Conservation (phyloP, 2,888 invertebrate species). For the Heteromurus nitidus region DNA sequence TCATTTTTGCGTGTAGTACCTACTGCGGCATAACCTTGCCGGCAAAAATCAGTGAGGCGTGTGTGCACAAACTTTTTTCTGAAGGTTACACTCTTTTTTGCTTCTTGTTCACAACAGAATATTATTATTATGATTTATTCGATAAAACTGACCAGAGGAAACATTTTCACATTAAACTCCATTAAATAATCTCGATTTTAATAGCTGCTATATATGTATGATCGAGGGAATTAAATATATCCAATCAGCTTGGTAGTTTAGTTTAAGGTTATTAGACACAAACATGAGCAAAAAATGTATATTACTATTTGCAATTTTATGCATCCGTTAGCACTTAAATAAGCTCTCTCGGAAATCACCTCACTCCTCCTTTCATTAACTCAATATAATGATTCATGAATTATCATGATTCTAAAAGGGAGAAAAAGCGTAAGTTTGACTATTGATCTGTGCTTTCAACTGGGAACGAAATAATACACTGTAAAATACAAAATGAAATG, state of each 20-base stretch:
- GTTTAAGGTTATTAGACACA: too few species aligned
- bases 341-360: not conserved
- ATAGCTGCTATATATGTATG: slow-evolving; percentile 6
- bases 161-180: not conserved
- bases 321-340: slow-evolving; percentile 16
- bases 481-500: not conserved
- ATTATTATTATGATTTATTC: not conserved
- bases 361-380: not conserved
- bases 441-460: not conserved
- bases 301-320: slow-evolving; percentile 8
- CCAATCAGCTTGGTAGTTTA: not conserved
- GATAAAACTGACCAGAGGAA: not conserved
- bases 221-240: not conserved
- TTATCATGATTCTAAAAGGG: too few species aligned
- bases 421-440: not conserved
- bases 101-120: not conserved
- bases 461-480: not conserved
- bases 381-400: not conserved
- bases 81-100: slow-evolving; percentile 45
- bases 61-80: not conserved
- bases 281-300: too few species aligned
- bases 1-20: not conserved
- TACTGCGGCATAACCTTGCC: slow-evolving; percentile 27
- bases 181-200: not conserved
- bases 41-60: slow-evolving; percentile 18